Conservation (phyloP, 2,113 vertebrate genomes). For the Sceloporus undulatus region DNA sequence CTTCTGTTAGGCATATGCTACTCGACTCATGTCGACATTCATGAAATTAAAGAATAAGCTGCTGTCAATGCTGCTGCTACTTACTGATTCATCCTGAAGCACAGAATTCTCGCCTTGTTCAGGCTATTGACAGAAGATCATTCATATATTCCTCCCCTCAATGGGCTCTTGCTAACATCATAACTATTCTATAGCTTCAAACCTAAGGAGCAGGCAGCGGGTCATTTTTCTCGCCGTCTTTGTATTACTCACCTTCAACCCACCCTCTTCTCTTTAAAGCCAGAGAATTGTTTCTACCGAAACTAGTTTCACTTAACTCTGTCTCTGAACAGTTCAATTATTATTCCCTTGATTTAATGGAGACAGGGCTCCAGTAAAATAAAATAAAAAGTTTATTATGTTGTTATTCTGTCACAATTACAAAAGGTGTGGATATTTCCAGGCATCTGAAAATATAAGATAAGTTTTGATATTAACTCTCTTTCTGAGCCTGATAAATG, state of each 20-base stretch:
- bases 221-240: slow-evolving; percentile 6
- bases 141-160: neutral
- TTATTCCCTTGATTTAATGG: slow-evolving; percentile 61
- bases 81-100: slow-evolving; percentile 18
- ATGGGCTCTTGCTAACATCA: neutral
- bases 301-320: slow-evolving; percentile 48
- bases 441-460: slow-evolving; percentile 59
- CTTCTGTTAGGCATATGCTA: slow-evolving; percentile 11
- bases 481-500: slow-evolving; percentile 31
- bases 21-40: slow-evolving; percentile 15
- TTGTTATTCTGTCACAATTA: slow-evolving; percentile 62
- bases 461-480: slow-evolving; percentile 46
- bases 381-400: slow-evolving; percentile 50
- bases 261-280: slow-evolving; percentile 38
- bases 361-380: slow-evolving; percentile 49
- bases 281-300: slow-evolving; percentile 53
- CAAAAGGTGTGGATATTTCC: slow-evolving; percentile 42
- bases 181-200: slow-evolving; percentile 1
- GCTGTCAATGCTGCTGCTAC: neutral
- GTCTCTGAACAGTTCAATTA: slow-evolving; percentile 66
- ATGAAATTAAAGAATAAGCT: slow-evolving; percentile 8
- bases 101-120: neutral
- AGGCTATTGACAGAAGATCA: slow-evolving; percentile 21
- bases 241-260: slow-evolving; percentile 49
- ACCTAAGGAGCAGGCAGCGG: slow-evolving; percentile 18